Conservation (phyloP, 2,888 invertebrate genomes). For the Ditula angustiorana region DNA sequence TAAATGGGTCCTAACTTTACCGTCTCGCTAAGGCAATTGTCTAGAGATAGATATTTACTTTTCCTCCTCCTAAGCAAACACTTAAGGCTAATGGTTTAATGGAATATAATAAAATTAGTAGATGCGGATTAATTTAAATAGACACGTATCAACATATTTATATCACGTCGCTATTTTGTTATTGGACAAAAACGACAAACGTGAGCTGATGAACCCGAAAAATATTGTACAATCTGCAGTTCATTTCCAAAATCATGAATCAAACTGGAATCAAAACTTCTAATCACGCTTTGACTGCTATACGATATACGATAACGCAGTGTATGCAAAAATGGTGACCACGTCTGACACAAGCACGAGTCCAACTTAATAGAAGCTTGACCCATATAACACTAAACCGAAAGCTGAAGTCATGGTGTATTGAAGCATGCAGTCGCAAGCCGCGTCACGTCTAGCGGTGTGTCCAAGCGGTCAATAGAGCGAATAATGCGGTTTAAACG, state of each 20-base stretch:
- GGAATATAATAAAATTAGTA: no score
- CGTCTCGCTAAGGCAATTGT: background rate
- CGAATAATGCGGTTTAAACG: constrained; percentile 65
- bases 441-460: constrained; percentile 61
- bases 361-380: background rate
- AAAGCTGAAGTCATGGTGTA: background rate
- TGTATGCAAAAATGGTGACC: background rate
- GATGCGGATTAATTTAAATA: no score
- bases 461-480: constrained; percentile 66
- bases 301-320: no score
- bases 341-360: background rate
- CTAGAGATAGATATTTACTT: background rate
- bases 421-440: constrained; percentile 66
- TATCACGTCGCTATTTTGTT: no score
- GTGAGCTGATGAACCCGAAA: no score
- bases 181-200: no score
- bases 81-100: no score
- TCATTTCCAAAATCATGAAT: no score
- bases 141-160: no score
- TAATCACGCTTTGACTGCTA: no score
- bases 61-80: background rate
- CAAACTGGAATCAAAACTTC: no score
- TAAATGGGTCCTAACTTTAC: background rate
- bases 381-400: constrained; percentile 12
- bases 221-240: no score